phyloP scores from a whole-genome alignment of 2,113 vertebrate species.

The Rutilus rutilus region DNA sequence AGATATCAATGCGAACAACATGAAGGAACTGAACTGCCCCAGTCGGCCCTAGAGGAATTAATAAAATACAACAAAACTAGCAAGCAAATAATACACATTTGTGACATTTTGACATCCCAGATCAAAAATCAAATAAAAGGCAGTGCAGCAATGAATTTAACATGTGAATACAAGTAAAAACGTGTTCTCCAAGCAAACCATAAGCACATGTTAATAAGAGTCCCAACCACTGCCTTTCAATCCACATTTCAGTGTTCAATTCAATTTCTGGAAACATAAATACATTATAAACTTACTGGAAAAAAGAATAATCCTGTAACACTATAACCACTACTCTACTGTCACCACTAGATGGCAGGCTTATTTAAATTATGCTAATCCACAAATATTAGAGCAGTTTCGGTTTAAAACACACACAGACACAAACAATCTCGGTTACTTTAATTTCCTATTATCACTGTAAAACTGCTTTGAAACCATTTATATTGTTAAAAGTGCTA shows the following conservation, averaged over 20 bases:
- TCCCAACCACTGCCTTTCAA: background rate
- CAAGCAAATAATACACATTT: background rate
- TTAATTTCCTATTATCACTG: no score
- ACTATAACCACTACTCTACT: background rate
- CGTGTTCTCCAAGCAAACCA: background rate
- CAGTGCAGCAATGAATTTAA: background rate
- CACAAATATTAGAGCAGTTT: background rate
- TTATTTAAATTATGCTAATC: background rate
- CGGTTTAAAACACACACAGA: background rate
- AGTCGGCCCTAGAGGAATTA: no score
- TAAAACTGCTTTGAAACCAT: no score
- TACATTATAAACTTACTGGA: background rate
- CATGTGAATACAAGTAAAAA: background rate
- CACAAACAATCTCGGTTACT: no score
- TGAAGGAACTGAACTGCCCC: background rate
- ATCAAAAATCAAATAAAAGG: background rate
- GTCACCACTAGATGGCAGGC: constrained; percentile 21
- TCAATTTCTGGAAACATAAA: background rate
- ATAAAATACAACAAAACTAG: background rate
- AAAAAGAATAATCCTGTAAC: background rate
- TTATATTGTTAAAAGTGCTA: no score
- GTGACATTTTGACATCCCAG: no score
- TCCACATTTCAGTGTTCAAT: background rate
- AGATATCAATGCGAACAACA: background rate
- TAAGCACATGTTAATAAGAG: background rate